Percentiles rank a stretch among this genome's conserved stretches.
phyloP scores from a whole-genome alignment of 2,888 invertebrate genomes.

The Sepioteuthis lessoniana region DNA sequence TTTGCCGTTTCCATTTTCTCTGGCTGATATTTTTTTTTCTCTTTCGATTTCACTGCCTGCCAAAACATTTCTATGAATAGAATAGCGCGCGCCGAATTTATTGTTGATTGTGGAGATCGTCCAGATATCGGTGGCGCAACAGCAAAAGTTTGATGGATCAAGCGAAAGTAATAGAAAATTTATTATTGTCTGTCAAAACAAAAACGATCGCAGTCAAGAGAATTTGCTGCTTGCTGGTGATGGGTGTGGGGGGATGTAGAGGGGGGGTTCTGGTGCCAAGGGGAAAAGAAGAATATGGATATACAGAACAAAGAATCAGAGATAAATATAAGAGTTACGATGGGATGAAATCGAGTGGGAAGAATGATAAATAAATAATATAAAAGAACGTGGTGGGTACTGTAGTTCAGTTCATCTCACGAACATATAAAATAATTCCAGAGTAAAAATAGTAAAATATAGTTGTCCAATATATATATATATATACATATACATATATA shows the following conservation, averaged over 20 bases:
- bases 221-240: background rate
- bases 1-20: background rate
- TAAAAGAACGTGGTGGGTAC: too few species aligned
- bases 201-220: background rate
- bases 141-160: conserved; percentile 33
- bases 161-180: conserved; percentile 33
- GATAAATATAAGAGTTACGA: background rate
- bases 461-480: too few species aligned
- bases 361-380: too few species aligned
- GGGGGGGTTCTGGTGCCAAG: background rate
- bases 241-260: too few species aligned
- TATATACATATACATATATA: too few species aligned
- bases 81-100: conserved; percentile 5
- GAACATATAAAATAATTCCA: too few species aligned
- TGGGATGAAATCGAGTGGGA: too few species aligned
- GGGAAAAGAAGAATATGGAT: background rate
- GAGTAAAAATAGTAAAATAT: too few species aligned
- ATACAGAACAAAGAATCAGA: background rate
- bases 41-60: background rate
- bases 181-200: conserved; percentile 33
- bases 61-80: conserved; percentile 18
- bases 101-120: conserved; percentile 33
- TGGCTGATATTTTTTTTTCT: background rate
- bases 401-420: too few species aligned
- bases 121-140: background rate